Conservation (phyloP, 2,888 invertebrate genomes). For the Ochlodes sylvanus region DNA sequence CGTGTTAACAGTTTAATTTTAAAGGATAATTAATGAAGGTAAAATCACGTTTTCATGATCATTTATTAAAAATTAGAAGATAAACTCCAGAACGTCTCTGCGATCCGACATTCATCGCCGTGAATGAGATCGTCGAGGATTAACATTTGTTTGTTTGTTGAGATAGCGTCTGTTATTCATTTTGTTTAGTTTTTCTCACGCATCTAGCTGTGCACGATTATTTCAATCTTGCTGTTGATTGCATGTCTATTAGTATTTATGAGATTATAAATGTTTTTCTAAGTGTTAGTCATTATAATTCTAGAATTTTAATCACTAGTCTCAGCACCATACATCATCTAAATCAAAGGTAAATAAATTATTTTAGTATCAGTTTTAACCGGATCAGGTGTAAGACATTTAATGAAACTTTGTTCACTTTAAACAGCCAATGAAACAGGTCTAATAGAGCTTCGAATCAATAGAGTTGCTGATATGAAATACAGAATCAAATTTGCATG, state of each 20-base stretch:
- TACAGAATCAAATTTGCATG: constrained; percentile 59
- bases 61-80: constrained; percentile 65
- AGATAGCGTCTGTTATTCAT: constrained; percentile 60
- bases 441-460: constrained; percentile 60
- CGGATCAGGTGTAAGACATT: constrained; percentile 80
- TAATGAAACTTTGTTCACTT: constrained; percentile 43
- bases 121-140: constrained; percentile 60
- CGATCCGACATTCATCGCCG: constrained; percentile 53
- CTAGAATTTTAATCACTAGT: constrained; percentile 74
- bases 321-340: constrained; percentile 82
- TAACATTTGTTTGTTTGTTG: constrained; percentile 48
- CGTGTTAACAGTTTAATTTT: constrained; percentile 76
- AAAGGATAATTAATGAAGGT: constrained; percentile 76
- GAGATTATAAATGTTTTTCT: constrained; percentile 62
- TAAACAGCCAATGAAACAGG: constrained; percentile 32
- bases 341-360: constrained; percentile 70
- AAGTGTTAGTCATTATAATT: constrained; percentile 76
- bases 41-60: constrained; percentile 72
- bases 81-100: constrained; percentile 63
- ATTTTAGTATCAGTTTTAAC: constrained; percentile 61
- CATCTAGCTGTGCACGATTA: constrained; percentile 84
- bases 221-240: constrained; percentile 80
- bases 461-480: constrained; percentile 61
- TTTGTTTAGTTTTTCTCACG: constrained; percentile 80
- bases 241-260: constrained; percentile 77